phyloP scores from a whole-genome alignment of 2,113 vertebrate genomes.

The Cisticola juncidis region DNA sequence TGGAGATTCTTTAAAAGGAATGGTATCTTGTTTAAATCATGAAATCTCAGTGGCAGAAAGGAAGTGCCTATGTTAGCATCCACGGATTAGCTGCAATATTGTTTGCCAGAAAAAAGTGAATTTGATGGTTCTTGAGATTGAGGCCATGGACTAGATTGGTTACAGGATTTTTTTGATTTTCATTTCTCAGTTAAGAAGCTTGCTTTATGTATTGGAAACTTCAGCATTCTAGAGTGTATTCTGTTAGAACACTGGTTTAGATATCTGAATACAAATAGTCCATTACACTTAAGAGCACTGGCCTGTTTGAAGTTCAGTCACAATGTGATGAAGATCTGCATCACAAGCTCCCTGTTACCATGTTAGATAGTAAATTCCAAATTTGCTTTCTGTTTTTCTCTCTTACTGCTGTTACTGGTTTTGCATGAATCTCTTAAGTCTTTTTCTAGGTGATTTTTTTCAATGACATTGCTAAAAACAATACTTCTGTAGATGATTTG shows the following conservation, averaged over 20 bases:
- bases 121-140: background rate
- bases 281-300: rapidly evolving
- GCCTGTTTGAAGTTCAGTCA: background rate
- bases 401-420: rapidly evolving
- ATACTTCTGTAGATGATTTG: background rate
- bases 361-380: background rate
- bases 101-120: background rate
- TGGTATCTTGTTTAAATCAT: background rate
- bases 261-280: background rate
- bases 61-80: background rate
- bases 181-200: background rate
- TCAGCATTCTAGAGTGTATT: background rate
- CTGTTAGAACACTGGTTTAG: background rate
- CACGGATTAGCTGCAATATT: background rate
- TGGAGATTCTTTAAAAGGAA: background rate
- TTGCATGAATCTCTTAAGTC: background rate
- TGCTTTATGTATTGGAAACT: background rate
- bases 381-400: background rate
- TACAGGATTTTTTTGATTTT: background rate
- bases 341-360: background rate
- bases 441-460: background rate
- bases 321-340: background rate
- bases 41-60: background rate
- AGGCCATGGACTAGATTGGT: background rate
- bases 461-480: background rate